These are phyloP conservation scores for Cheilosia scutellata DNA, from an alignment of 2,888 invertebrate genomes.

Conservation along the genomic window DNA sequence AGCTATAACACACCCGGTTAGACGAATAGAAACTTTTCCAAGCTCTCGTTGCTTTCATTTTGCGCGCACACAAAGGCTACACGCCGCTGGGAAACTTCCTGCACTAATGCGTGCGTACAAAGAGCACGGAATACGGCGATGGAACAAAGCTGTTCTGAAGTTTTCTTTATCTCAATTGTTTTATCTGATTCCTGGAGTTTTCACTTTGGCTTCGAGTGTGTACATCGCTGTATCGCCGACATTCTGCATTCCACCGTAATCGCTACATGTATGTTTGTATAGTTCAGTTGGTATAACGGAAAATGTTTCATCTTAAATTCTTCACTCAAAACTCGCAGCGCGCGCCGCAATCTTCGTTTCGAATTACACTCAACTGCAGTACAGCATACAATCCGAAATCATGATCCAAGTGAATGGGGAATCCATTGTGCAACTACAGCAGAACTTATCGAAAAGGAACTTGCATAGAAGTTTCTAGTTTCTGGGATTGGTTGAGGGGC, in stretches of 20 bases:
- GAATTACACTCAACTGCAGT: neutral
- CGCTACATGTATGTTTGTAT: constrained; percentile 17
- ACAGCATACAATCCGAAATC: constrained; percentile 23
- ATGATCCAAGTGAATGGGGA: constrained; percentile 22
- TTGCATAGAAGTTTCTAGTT: constrained; percentile 13
- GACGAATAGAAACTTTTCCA: constrained; percentile 42
- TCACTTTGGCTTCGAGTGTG: neutral
- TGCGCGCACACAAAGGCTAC: constrained; percentile 54
- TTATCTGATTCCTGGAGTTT: constrained; percentile 60
- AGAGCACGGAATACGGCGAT: constrained; percentile 57
- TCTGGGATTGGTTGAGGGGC: neutral
- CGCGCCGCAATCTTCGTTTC: constrained; percentile 19
- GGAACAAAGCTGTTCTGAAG: constrained; percentile 65
- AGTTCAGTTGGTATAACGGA: neutral
- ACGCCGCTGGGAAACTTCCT: constrained; percentile 66
- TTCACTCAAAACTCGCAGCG: constrained; percentile 36
- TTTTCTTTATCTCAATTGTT: constrained; percentile 66
- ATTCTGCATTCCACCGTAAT: constrained; percentile 11
- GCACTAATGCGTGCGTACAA: constrained; percentile 73
- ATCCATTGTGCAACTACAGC: constrained; percentile 33
- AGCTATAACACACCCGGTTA: constrained; percentile 35
- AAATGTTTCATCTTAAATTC: constrained; percentile 50
- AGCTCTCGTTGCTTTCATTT: constrained; percentile 52
- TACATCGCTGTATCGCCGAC: constrained; percentile 17
- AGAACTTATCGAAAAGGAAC: constrained; percentile 30